Base-by-base conservation (phyloP, 2,113 vertebrate species). In the Pterophyllum scalare region DNA sequence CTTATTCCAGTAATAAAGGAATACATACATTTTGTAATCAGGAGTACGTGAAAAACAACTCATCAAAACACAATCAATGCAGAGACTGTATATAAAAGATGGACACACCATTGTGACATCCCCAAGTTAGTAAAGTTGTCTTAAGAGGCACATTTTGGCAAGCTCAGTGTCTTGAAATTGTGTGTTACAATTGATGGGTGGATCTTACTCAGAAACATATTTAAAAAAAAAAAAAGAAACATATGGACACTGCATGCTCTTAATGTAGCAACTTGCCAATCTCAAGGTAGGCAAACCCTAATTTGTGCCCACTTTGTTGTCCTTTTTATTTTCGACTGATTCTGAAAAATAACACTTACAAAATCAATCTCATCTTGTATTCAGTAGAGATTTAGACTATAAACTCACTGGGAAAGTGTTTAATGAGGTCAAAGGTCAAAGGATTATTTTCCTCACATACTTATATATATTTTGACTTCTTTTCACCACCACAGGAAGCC, bases 51-150 rank as follows among this genome's bases (percentile, higher is more conserved):
- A 46, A 60, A 72, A 28, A 43, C 11, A n/a, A 15, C 14, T 60
- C n/a, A 19, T 70, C 46, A 67, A 75, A 81, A 77, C 31, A 26
- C 2, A 59, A 60, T 7, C 38, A 77, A 77, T 31, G 75, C 56
- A 46, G 40, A 31, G 65, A 31, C 43, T 52, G 65, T 72, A 52
- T 52, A 72, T 52, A 3, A 2, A 72, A 72, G 19, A 72, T 49
- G 43, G 26, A 72, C 15, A 52, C 67, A 72, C 3, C 19, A 20
- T 8, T 54, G 49, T 3, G 7, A 20, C 49, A 8, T 20, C 9
- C 8, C 26, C 43, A 52, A 26, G 52, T 31, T 31, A 72, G 6
- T 31, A 49, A 72, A 52, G 43, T 52, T 52, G 52, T 31, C 28
- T 72, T 52, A 72, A 31, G 24, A 72, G 17, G 43, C 20, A 11